Evolutionary conservation across 2,797 vertebrate genomes (phyloP).

Genomic region (Botia kubotai): DNA sequence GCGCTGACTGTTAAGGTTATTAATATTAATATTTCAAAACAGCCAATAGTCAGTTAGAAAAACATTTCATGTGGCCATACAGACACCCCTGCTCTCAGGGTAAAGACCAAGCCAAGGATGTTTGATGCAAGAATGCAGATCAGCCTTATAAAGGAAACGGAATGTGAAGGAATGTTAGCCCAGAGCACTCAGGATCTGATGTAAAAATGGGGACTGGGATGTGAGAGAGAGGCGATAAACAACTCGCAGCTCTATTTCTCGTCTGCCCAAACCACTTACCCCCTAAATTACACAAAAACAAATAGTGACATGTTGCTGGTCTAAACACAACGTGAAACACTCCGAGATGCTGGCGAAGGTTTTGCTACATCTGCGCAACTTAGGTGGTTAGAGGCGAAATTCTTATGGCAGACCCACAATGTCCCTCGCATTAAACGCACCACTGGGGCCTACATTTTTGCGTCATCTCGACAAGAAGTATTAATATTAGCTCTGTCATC

Average conservation of each 20-base stretch:
- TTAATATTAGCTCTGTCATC: constrained; percentile 45
- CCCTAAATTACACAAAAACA: constrained; percentile 54
- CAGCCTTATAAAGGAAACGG: constrained; percentile 23
- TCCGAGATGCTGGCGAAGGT: constrained; percentile 22
- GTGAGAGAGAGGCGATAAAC: constrained; percentile 42
- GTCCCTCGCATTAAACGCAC: constrained; percentile 35
- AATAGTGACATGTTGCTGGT: constrained; percentile 54
- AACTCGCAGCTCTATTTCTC: constrained; percentile 50
- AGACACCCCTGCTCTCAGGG: neutral
- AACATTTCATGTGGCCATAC: neutral
- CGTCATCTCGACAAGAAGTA: constrained; percentile 24
- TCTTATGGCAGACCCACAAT: constrained; percentile 13
- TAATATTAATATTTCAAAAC: neutral
- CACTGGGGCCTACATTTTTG: constrained; percentile 21
- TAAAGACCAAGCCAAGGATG: constrained; percentile 11
- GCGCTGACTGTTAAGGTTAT: neutral
- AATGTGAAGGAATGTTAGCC: constrained; percentile 35
- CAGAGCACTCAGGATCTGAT: neutral
- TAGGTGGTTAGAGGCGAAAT: constrained; percentile 32
- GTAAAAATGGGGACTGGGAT: constrained; percentile 32
- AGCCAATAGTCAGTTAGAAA: neutral
- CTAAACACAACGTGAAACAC: constrained; percentile 47
- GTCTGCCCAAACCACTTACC: constrained; percentile 50
- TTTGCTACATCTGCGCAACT: constrained; percentile 45
- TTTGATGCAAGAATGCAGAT: constrained; percentile 34